A percentile compares a stretch with the other conserved stretches of the same genome.
Conservation (phyloP, 2,797 vertebrate genomes). For the Synaphobranchus kaupii region DNA sequence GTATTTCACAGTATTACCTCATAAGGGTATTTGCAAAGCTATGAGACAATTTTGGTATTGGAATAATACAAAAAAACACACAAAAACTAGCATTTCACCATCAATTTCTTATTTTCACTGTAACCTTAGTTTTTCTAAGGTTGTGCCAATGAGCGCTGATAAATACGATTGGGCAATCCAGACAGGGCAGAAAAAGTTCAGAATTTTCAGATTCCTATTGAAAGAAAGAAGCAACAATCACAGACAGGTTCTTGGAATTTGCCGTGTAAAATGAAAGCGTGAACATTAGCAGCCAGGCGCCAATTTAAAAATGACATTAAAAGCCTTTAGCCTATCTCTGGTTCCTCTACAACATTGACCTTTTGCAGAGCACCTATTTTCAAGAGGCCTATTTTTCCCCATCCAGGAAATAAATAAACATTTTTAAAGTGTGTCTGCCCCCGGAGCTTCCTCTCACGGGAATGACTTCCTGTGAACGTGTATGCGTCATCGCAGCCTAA, state of each 20-base stretch:
- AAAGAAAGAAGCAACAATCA: neutral
- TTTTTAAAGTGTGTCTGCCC: slow-evolving; percentile 22
- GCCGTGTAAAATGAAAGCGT: slow-evolving; percentile 11
- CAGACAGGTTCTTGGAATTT: neutral
- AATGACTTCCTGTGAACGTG: slow-evolving; percentile 6
- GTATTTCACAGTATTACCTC: too few relatives aligned
- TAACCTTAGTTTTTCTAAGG: too few relatives aligned
- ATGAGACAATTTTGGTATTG: neutral
- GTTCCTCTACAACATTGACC: slow-evolving; percentile 1
- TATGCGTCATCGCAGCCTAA: neutral
- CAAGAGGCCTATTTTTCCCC: slow-evolving; percentile 13
- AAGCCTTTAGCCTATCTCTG: neutral
- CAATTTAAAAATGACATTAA: slow-evolving; percentile 6
- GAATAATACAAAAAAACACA: neutral
- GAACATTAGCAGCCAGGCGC: neutral
- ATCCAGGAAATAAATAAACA: slow-evolving; percentile 25
- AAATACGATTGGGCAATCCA: neutral
- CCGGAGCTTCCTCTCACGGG: slow-evolving; percentile 11
- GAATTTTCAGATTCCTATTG: neutral
- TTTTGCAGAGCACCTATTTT: slow-evolving; percentile 27
- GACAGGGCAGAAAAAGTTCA: neutral
- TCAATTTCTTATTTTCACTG: neutral
- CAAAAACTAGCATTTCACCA: too few relatives aligned
- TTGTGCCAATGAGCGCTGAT: too few relatives aligned
- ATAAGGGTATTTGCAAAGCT: neutral